Conservation (phyloP, 2,113 vertebrate species). For the Coptodon rendalli region DNA sequence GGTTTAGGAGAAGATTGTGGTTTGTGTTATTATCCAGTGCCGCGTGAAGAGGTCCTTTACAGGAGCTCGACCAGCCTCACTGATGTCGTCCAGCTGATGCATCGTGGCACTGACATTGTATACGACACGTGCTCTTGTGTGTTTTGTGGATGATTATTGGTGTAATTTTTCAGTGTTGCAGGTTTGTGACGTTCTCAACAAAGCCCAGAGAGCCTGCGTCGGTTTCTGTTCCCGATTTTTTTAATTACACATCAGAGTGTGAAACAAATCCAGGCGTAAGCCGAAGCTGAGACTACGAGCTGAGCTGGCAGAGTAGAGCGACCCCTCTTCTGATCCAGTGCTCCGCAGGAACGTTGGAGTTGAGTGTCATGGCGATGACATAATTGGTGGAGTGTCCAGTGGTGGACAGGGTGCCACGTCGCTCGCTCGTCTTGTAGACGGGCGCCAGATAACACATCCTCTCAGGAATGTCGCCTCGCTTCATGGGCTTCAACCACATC, state of each 20-base stretch:
- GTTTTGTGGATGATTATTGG: not conserved
- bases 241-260: not conserved
- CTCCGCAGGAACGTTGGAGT: conserved; percentile 68
- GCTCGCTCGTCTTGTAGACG: conserved; percentile 85
- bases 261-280: not conserved
- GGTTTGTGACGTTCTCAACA: not conserved
- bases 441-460: conserved; percentile 76
- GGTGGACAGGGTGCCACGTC: conserved; percentile 82
- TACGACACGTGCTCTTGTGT: not conserved
- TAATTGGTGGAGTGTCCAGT: conserved; percentile 89
- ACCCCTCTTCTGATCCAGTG: conserved; percentile 85
- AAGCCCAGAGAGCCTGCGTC: not conserved
- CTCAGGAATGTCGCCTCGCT: conserved; percentile 71
- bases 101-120: not conserved
- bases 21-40: not conserved
- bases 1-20: not conserved
- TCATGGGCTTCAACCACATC: conserved; percentile 86
- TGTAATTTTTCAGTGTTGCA: not conserved
- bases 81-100: not conserved
- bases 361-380: conserved; percentile 80
- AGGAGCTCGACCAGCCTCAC: not conserved
- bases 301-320: conserved; percentile 82
- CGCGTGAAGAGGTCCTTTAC: not conserved
- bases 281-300: conserved; percentile 44
- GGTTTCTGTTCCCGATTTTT: not conserved